A percentile compares a stretch with the other conserved stretches of the same genome.
These are phyloP conservation scores for Psittacula derbiana DNA, from an alignment of 2,797 vertebrate genomes.

Conservation along the genomic window DNA sequence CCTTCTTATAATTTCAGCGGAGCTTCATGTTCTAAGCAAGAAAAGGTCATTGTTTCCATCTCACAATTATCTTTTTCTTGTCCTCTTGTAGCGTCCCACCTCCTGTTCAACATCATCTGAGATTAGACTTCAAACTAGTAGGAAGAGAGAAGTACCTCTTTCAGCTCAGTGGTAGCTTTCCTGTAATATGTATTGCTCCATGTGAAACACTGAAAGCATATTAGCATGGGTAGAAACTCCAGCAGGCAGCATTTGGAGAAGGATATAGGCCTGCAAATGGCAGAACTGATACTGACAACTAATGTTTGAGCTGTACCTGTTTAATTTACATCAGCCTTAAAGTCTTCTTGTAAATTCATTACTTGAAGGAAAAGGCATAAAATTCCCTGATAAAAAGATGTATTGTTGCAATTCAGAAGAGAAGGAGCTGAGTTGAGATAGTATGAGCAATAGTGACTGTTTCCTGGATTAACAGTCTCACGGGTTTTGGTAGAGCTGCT, in stretches of 20 bases:
- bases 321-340: background rate
- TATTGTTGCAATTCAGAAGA: background rate
- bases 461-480: background rate
- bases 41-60: background rate
- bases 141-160: background rate
- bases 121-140: background rate
- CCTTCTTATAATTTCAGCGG: background rate
- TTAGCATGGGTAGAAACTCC: background rate
- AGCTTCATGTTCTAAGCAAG: background rate
- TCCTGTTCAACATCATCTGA: background rate
- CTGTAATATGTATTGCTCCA: background rate
- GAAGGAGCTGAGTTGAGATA: background rate
- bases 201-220: background rate
- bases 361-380: background rate
- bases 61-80: background rate
- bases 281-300: background rate
- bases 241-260: background rate
- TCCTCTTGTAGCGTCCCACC: background rate
- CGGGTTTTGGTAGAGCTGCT: background rate
- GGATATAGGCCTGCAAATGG: background rate
- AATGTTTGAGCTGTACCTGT: background rate
- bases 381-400: background rate
- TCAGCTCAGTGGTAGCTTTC: background rate
- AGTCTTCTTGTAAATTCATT: background rate
- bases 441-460: background rate